phyloP scores from a whole-genome alignment of 2,113 vertebrate genomes.

The Siniperca chuatsi region DNA sequence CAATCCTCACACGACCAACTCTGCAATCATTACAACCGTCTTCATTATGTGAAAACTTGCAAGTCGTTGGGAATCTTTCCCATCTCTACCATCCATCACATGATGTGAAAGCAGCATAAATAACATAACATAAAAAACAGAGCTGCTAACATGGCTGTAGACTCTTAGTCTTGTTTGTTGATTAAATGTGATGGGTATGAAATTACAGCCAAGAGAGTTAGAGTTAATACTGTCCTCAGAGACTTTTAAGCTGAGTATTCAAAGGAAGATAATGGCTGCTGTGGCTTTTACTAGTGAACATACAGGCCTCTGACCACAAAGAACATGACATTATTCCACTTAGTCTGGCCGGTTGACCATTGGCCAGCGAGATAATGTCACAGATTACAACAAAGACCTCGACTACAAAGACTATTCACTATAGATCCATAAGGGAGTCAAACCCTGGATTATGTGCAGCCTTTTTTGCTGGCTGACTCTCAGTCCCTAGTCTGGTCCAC shows the following conservation, averaged over 20 bases:
- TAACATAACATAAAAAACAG: not conserved
- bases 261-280: not conserved
- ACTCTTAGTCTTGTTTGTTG: not conserved
- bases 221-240: not conserved
- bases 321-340: conserved; percentile 1
- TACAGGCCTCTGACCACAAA: conserved; percentile 9
- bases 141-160: not conserved
- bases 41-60: not conserved
- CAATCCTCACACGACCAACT: not conserved
- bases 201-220: not conserved
- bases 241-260: not conserved
- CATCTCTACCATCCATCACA: not conserved
- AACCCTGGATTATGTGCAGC: conserved; percentile 52
- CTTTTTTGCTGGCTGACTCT: conserved; percentile 25
- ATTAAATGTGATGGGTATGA: conserved; percentile 2
- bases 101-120: not conserved
- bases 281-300: conserved; percentile 7
- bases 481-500: conserved; percentile 33
- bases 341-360: not conserved
- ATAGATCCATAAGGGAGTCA: conserved; percentile 7
- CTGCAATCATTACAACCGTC: not conserved
- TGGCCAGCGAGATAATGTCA: conserved; percentile 39
- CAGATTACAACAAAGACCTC: conserved; percentile 45
- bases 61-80: not conserved
- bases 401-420: conserved; percentile 37